Base-by-base conservation (phyloP, 1,140 invertebrate genomes). In the Sycophila sp. region DNA sequence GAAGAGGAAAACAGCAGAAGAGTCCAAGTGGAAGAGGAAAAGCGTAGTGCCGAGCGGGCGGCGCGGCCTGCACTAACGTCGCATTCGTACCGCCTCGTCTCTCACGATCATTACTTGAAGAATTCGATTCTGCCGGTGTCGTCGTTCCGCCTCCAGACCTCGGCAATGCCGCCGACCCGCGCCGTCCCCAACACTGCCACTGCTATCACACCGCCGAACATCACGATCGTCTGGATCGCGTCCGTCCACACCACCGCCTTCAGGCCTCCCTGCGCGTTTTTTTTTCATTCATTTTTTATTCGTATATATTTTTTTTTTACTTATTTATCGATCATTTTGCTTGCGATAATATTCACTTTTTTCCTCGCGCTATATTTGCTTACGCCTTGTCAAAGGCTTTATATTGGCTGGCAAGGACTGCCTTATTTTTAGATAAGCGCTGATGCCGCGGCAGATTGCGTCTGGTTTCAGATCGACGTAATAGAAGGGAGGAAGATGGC, bases 241-340 rank as follows among this genome's bases (percentile, higher is more conserved):
- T 96, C 94, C 2, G 94, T 95, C 94, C 93, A 94, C 19, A 96
- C 91, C 2, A 96, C 94, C 0, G 94, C 94, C 84, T 95, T 95
- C 71, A 96, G 87, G 0, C 94, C 94, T 70, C 94, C 94, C 93
- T 95, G 75, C 7, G 24, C 1, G 13, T 0, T 26, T 22, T 24
- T n/a, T 1, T 49, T 19, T 5, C 5, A 3, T 24, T 13, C 13
- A 17, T 2, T 47, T 47, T 19, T 19, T 8, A 49, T 24, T 24
- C 3, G 0, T 10, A 10, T 40, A n/a, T n/a, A n/a, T n/a, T n/a
- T n/a, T n/a, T n/a, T n/a, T n/a, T n/a, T n/a, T n/a, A n/a, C n/a
- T n/a, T n/a, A n/a, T n/a, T n/a, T n/a, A n/a, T n/a, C n/a, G n/a
- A n/a, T n/a, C n/a, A n/a, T n/a, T n/a, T n/a, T n/a, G n/a, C n/a